phyloP scores from a whole-genome alignment of 1,140 invertebrate genomes.

The Trichomalopsis sarcophagae region DNA sequence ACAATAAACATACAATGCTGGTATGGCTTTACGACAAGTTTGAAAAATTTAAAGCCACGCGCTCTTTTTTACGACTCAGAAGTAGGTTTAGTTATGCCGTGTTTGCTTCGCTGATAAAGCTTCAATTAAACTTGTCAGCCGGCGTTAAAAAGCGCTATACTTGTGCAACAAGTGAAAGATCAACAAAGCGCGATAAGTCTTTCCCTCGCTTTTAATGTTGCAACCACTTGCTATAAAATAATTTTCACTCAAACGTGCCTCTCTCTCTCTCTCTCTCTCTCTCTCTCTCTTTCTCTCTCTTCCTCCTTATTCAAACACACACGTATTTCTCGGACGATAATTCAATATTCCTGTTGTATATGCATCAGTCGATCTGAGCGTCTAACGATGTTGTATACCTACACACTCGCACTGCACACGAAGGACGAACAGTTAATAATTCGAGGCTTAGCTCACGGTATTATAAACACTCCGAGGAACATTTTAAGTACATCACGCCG shows the following conservation, averaged over 20 bases:
- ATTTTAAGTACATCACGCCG: neutral
- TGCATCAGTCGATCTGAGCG: no score
- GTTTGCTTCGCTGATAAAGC: neutral
- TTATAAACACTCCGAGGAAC: neutral
- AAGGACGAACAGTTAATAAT: neutral
- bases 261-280: neutral
- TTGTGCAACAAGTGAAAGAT: constrained; percentile 10
- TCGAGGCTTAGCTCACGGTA: neutral
- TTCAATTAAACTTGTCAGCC: neutral
- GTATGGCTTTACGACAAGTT: constrained; percentile 1
- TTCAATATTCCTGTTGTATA: neutral
- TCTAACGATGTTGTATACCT: neutral
- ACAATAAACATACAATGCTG: neutral
- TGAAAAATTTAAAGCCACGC: neutral
- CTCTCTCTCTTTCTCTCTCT: neutral
- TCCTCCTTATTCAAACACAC: no score
- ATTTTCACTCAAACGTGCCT: neutral
- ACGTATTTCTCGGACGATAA: neutral
- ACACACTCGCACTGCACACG: neutral
- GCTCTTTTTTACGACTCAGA: constrained; percentile 11
- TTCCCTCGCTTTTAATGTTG: neutral
- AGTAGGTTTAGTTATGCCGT: constrained; percentile 13
- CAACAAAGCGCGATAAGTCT: neutral
- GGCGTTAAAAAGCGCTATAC: neutral
- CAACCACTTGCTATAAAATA: neutral